Conservation (phyloP, 37 sponge, comb jelly and placozoan genomes). For the Chondrosia reniformis region DNA sequence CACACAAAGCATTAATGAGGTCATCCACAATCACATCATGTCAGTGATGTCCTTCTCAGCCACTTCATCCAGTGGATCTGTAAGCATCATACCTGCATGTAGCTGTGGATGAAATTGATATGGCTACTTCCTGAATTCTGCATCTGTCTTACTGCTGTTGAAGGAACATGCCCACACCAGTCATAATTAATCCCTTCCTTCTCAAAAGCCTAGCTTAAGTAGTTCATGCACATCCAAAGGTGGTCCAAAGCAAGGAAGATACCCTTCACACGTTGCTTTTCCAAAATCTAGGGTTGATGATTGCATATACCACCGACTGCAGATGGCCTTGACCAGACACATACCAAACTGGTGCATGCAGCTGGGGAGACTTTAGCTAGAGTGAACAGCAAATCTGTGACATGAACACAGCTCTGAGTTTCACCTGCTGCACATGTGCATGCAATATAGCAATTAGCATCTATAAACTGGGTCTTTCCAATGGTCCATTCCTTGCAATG, state of each 20-base stretch:
- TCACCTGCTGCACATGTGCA: constrained; percentile 3
- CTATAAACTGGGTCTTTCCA: background rate
- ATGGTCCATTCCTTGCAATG: background rate
- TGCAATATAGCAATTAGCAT: background rate
- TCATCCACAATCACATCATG: background rate
- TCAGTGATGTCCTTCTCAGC: background rate
- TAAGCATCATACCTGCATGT: background rate
- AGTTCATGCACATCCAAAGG: background rate
- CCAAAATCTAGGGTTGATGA: background rate
- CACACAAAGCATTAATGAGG: background rate
- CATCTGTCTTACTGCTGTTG: background rate
- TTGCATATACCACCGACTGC: background rate
- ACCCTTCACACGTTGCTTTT: background rate
- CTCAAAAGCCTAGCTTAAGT: background rate
- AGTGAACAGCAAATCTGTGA: background rate
- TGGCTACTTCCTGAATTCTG: background rate
- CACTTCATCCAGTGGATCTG: background rate
- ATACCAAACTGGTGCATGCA: background rate
- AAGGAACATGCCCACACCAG: background rate
- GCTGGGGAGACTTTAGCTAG: background rate
- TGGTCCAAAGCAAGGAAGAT: background rate
- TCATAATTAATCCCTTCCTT: background rate
- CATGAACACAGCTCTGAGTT: background rate
- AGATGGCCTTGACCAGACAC: background rate
- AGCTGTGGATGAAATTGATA: background rate